Conservation (phyloP, 1,140 invertebrate genomes). For the Acromyrmex echinatior region DNA sequence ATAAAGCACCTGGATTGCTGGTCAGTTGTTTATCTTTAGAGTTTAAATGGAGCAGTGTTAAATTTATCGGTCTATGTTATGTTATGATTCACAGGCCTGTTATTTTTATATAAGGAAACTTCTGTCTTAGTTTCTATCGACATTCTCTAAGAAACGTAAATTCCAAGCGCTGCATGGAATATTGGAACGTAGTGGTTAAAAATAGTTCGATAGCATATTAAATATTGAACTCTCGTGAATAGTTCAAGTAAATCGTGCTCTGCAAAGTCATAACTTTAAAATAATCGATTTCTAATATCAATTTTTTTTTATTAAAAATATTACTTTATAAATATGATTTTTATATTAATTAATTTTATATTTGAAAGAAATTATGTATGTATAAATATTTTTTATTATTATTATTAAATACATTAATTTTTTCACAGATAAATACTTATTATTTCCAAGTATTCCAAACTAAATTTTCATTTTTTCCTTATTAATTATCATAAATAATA, state of each 20-base stretch:
- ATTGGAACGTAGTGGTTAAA: slow-evolving; percentile 12
- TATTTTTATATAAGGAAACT: slow-evolving; percentile 48
- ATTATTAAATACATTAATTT: neutral
- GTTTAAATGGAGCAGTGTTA: slow-evolving; percentile 78
- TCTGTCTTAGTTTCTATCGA: slow-evolving; percentile 32
- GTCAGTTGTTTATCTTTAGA: slow-evolving; percentile 81
- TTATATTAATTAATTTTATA: neutral
- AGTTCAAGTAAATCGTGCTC: neutral
- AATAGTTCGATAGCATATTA: slow-evolving; percentile 32
- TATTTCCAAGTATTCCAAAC: neutral
- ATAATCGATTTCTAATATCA: slow-evolving; percentile 13
- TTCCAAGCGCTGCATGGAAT: neutral
- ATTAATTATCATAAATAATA: neutral
- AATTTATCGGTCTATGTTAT: slow-evolving; percentile 66
- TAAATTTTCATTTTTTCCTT: neutral
- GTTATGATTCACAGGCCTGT: slow-evolving; percentile 45
- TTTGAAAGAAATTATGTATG: neutral
- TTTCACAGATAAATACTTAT: neutral
- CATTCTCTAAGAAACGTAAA: slow-evolving; percentile 7
- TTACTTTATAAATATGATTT: neutral
- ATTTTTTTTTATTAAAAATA: neutral
- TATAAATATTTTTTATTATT: neutral
- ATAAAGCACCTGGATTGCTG: slow-evolving; percentile 67
- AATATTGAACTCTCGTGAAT: slow-evolving; percentile 42
- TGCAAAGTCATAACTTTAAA: slow-evolving; percentile 13